Evolutionary conservation across 1,140 invertebrate species (phyloP).

Genomic region (Nebria ingens): DNA sequence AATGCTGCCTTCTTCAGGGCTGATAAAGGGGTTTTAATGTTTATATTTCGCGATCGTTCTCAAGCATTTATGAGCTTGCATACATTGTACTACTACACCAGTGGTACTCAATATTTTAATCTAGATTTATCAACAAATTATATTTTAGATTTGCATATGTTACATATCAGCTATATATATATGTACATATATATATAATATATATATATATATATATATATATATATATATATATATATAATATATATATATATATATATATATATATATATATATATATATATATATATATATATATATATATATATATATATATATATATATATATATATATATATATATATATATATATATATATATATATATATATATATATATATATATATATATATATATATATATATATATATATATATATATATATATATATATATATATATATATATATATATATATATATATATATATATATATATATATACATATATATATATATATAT

Average conservation of each 20-base stretch:
- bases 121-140: too few species aligned
- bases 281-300: neutral
- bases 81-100: neutral
- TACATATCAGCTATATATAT: neutral
- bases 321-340: neutral
- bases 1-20: neutral
- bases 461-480: neutral
- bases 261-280: neutral
- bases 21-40: neutral
- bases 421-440: neutral
- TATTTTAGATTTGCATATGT: too few species aligned
- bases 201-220: neutral
- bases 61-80: neutral
- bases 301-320: slow-evolving; percentile 1
- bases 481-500: slow-evolving; percentile 1
- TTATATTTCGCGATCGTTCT: neutral
- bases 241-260: neutral
- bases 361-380: neutral
- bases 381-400: neutral
- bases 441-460: neutral
- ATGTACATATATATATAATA: neutral
- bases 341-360: too few species aligned
- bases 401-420: neutral
- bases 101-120: neutral
- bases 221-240: neutral